Percentiles rank a stretch among this genome's conserved stretches.
These are phyloP conservation scores for Dryobates pubescens DNA, from an alignment of 2,797 vertebrate species.

Conservation along the genomic window DNA sequence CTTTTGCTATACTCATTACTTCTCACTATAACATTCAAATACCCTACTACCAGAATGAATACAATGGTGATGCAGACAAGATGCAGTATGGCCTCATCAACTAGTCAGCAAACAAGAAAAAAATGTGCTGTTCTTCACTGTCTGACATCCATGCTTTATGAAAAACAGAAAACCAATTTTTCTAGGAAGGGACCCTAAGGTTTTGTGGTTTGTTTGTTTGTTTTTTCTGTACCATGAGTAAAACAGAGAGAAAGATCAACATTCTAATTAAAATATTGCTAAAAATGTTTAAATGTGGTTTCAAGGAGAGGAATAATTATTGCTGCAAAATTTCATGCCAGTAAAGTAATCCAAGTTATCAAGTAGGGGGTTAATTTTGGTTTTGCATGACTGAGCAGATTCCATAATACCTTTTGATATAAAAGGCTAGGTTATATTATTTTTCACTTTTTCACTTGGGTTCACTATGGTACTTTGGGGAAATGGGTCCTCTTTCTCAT, in stretches of 20 bases:
- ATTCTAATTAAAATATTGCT: constrained; percentile 38
- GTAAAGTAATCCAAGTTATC: background rate
- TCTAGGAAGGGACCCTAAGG: background rate
- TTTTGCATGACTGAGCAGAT: background rate
- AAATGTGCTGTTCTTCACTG: background rate
- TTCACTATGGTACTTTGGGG: background rate
- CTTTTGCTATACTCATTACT: background rate
- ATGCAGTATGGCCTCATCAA: fast-evolving
- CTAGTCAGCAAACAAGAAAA: background rate
- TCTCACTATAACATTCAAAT: background rate
- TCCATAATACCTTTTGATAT: background rate
- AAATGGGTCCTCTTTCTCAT: background rate
- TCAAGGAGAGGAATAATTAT: constrained; percentile 17
- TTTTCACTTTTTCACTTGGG: background rate
- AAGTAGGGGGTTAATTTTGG: constrained; percentile 23
- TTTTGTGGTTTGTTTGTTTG: background rate
- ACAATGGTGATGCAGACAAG: background rate
- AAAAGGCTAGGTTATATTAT: background rate
- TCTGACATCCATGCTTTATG: background rate
- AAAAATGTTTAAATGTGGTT: background rate
- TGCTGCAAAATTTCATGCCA: background rate
- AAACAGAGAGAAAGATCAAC: background rate
- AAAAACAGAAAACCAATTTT: background rate
- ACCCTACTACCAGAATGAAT: background rate
- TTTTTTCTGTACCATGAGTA: background rate